A percentile compares a stretch with the other conserved stretches of the same genome.
phyloP scores from a whole-genome alignment of 1,140 invertebrate species.

The Lordiphosa collinella region DNA sequence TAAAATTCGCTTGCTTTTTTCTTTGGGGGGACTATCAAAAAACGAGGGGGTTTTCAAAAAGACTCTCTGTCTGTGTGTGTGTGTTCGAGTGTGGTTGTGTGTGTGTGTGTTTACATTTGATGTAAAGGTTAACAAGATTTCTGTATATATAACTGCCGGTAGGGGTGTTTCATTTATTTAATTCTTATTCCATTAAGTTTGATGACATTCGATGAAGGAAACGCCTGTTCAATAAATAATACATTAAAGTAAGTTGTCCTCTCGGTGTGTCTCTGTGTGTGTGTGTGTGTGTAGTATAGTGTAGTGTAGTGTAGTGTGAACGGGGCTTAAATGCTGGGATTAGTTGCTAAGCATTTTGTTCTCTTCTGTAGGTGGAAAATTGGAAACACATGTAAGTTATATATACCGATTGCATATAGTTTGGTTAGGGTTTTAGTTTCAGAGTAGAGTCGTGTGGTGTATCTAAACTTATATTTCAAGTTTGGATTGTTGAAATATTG shows the following conservation, averaged over 20 bases:
- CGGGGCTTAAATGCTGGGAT: conserved; percentile 4
- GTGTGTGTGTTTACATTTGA: conserved; percentile 16
- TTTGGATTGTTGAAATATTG: conserved; percentile 1
- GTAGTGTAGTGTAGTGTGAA: conserved; percentile 3
- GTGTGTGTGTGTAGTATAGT: conserved; percentile 5
- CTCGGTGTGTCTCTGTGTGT: background rate
- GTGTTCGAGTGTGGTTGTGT: background rate
- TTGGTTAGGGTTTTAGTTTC: background rate
- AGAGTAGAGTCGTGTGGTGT: conserved; percentile 20
- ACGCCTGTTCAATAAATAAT: too few relatives aligned
- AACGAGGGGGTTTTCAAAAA: conserved; percentile 4
- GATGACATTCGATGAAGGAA: background rate
- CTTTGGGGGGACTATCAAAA: conserved; percentile 8
- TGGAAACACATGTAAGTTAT: conserved; percentile 66
- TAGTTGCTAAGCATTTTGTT: conserved; percentile 59
- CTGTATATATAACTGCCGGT: conserved; percentile 57
- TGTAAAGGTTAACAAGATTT: conserved; percentile 37
- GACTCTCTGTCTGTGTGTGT: background rate
- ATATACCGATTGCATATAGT: conserved; percentile 34
- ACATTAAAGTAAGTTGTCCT: conserved; percentile 2
- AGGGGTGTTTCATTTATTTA: conserved; percentile 62
- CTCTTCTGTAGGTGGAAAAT: conserved; percentile 61
- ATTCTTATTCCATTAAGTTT: background rate
- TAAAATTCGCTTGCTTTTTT: conserved; percentile 34
- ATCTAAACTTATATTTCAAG: background rate